Evolutionary conservation across 2,113 vertebrate species (phyloP), one percentile per base, ranked within the genome.

Genomic region (Hyperoodon ampullatus): DNA sequence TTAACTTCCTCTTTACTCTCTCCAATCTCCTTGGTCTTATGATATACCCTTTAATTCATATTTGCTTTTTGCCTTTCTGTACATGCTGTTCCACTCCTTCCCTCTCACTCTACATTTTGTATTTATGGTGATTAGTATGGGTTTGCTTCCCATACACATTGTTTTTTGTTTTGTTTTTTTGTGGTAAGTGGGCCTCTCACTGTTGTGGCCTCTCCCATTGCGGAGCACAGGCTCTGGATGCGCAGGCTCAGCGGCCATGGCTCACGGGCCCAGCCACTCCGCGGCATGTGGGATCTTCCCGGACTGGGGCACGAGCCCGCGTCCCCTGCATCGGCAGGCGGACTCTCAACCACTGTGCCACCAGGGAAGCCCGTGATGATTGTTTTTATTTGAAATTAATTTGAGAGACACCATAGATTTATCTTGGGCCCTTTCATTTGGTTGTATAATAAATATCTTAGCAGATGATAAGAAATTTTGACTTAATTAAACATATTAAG

Each of bases 381-480:
- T 83, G 12, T 66, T 88, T 84, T 97, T 97, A 21, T 87, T 96
- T 97, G n/a, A 96, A 97, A 90, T 91, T 92, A 88, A 94, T 95
- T 93, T 61, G 60, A 71, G 63, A 97, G 82, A 89, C 74, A 90
- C 26, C 63, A 78, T 72, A 83, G 80, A 96, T 93, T 13, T 66
- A 96, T 87, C 60, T 44, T 90, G 47, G 30, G 58, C 44, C 95
- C 84, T 93, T 97, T 84, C 70, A 97, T 98, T 97, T 97, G 65
- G 58, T 93, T 95, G 88, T 97, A 97, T 97, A 98, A 98, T 91
- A 72, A 98, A 28, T 86, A 91, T 30, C 35, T 77, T 93, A 81
- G 84, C 91, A 98, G 97, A 97, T 93, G 97, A 84, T 28, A 98
- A 97, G 94, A 98, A 96, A 83, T 95, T 92, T 96, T 97, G 72